Base-by-base conservation (phyloP, 2,888 invertebrate genomes). In the Nudaria mundana region DNA sequence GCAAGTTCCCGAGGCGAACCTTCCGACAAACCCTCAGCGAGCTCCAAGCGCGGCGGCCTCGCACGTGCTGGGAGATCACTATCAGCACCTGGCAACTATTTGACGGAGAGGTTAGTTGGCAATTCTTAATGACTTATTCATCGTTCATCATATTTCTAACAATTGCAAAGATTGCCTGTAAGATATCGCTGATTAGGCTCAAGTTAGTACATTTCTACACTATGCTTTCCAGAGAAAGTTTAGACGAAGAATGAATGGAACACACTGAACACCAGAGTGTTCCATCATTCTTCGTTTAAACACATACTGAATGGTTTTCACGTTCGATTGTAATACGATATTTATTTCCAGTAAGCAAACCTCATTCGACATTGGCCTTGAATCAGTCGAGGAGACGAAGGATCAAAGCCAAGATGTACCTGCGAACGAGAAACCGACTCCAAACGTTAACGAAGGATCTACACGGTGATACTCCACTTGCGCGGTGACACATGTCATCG, bases 41-140 rank as follows among this genome's bases (percentile, higher is more conserved):
- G 48, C 48, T 44, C 44, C 37, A 48, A 52, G 45, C 40, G 68
- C 13, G 66, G 63, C 1, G 62, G 61, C 3, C 69, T 87, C 1
- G 77, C 83, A 0, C 53, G 86, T 1, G 76, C 84, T 0, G 86
- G 87, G 0, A 62, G 87, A 2, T 87, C 86, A 0, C 69, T 86
- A 0, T 87, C 87, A 0, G 87, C 87, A 1, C 87, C 87, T 0
- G 84, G 86, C 23, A 82, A 81, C 67, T 88, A 86, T 42, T 68
- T 86, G 5, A 82, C 83, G 37, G 82, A 84, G 37, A 76, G 76
- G 82, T 82, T 40, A 4, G 32, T 28, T n/a, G n/a, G n/a, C n/a
- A n/a, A n/a, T n/a, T n/a, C n/a, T n/a, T n/a, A n/a, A n/a, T n/a
- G n/a, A n/a, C n/a, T n/a, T n/a, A n/a, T n/a, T n/a, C n/a, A n/a